phyloP scores from a whole-genome alignment of 2,113 vertebrate genomes.

The Tychaedon coryphoeus region DNA sequence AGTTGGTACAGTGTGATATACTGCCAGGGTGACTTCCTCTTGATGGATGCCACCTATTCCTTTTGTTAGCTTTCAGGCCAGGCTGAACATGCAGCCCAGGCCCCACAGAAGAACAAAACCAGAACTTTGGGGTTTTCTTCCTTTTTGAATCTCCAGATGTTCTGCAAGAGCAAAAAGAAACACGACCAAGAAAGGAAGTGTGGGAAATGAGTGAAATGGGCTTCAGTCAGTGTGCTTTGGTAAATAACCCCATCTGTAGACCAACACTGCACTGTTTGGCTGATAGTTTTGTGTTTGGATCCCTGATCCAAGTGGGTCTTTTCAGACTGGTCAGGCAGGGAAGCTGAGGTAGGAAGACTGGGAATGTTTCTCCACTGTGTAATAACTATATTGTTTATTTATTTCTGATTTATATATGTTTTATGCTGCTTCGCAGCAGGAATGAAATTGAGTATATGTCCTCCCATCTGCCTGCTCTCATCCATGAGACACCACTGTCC shows the following conservation, averaged over 20 bases:
- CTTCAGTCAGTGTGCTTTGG: background rate
- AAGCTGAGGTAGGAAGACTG: background rate
- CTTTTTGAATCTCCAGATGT: background rate
- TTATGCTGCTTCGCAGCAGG: background rate
- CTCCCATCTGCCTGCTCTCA: background rate
- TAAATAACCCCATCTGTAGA: background rate
- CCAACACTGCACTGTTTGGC: background rate
- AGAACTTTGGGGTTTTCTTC: background rate
- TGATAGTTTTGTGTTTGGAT: background rate
- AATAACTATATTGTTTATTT: background rate
- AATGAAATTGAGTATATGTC: background rate
- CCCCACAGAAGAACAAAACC: background rate
- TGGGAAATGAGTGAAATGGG: background rate
- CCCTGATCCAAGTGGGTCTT: background rate
- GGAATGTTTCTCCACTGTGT: background rate
- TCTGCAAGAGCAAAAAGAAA: background rate
- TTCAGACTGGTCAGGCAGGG: background rate
- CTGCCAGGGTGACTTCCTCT: conserved; percentile 46
- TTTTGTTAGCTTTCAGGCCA: conserved; percentile 32
- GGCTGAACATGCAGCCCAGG: background rate
- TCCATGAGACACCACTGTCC: background rate
- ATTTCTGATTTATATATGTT: background rate
- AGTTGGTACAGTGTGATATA: conserved; percentile 24
- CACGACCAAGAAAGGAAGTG: background rate
- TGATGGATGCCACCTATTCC: conserved; percentile 55